These are phyloP conservation scores for Synanthedon tipuliformis DNA, from an alignment of 2,888 invertebrate species.

Conservation along the genomic window DNA sequence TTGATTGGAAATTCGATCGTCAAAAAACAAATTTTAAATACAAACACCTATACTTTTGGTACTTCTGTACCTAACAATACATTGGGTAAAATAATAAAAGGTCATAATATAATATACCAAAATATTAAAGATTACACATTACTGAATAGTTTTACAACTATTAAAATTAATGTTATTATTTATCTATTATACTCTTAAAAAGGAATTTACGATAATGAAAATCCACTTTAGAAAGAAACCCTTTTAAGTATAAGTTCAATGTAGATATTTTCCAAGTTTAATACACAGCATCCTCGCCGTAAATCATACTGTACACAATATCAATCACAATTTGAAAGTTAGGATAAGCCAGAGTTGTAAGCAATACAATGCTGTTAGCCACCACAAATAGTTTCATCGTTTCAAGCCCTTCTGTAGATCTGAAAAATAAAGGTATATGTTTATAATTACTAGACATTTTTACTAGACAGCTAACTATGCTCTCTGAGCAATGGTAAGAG, in stretches of 20 bases:
- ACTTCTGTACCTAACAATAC: no score
- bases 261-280: constrained; percentile 7
- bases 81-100: no score
- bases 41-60: no score
- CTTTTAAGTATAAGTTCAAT: not conserved
- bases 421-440: constrained; percentile 22
- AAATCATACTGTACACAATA: constrained; percentile 63
- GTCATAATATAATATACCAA: not conserved
- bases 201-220: not conserved
- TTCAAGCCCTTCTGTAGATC: constrained; percentile 75
- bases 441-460: no score
- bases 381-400: constrained; percentile 86
- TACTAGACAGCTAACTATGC: no score
- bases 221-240: not conserved
- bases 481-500: no score
- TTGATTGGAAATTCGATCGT: no score
- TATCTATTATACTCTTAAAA: not conserved
- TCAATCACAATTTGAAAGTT: constrained; percentile 72
- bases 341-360: constrained; percentile 80
- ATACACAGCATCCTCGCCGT: constrained; percentile 32
- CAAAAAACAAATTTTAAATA: no score
- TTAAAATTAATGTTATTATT: not conserved
- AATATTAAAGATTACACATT: not conserved
- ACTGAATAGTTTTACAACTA: not conserved
- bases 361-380: constrained; percentile 78